Conservation (phyloP, 2,113 vertebrate species). For the Drymodes brunneopygia region DNA sequence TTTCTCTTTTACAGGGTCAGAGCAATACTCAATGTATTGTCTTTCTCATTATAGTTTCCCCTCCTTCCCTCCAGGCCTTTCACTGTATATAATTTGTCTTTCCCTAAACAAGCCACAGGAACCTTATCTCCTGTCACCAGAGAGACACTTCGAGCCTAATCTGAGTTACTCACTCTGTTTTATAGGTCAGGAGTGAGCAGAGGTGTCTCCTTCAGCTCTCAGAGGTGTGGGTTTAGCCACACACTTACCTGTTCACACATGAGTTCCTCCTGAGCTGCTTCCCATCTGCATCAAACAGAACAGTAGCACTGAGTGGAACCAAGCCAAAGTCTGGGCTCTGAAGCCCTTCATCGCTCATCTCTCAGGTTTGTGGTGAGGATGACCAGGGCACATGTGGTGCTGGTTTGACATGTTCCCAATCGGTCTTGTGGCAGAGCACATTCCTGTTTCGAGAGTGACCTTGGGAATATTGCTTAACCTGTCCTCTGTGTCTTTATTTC, state of each 20-base stretch:
- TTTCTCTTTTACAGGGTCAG: not conserved
- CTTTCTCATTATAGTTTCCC: not conserved
- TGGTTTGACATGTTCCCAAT: not conserved
- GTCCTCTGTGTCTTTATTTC: not conserved
- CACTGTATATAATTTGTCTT: not conserved
- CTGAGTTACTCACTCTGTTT: not conserved
- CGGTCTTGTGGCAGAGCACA: not conserved
- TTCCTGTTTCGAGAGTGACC: not conserved
- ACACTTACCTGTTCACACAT: not conserved
- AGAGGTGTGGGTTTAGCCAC: not conserved
- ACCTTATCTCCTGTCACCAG: not conserved
- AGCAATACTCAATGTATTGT: not conserved
- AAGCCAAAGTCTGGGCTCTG: not conserved
- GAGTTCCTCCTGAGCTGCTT: not conserved
- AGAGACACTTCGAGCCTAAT: not conserved
- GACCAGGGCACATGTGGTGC: not conserved
- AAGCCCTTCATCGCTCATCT: not conserved
- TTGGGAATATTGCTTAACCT: not conserved
- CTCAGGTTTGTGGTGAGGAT: not conserved
- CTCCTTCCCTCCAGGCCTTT: constrained; percentile 45
- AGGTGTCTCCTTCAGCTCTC: not conserved
- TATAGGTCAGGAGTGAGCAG: not conserved
- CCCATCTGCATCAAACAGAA: not conserved
- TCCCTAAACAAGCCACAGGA: not conserved
- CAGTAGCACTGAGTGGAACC: not conserved